phyloP scores from a whole-genome alignment of 1,140 invertebrate species.

The Aleiodes sp. region DNA sequence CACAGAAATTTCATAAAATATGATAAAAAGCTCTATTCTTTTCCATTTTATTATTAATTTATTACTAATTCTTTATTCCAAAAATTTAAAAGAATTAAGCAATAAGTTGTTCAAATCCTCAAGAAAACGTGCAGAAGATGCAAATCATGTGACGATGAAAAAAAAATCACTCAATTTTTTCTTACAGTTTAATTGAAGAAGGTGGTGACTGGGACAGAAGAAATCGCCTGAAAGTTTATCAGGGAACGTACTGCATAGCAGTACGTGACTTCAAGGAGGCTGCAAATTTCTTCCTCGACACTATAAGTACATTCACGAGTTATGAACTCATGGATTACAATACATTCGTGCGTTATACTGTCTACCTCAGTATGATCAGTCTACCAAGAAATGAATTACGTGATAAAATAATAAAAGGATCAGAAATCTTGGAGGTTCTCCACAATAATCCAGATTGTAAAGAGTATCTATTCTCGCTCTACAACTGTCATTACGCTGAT shows the following conservation, averaged over 20 bases:
- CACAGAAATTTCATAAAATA: too few relatives aligned
- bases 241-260: slow-evolving; percentile 95
- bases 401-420: slow-evolving; percentile 90
- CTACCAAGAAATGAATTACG: slow-evolving; percentile 83
- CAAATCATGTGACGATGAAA: not conserved
- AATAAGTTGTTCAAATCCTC: too few relatives aligned
- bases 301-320: slow-evolving; percentile 98
- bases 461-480: slow-evolving; percentile 93
- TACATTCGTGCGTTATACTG: slow-evolving; percentile 90
- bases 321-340: slow-evolving; percentile 99
- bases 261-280: slow-evolving; percentile 96
- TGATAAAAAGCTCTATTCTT: too few relatives aligned
- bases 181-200: slow-evolving; percentile 86
- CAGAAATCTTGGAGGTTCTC: slow-evolving; percentile 95
- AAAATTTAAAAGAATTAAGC: too few relatives aligned
- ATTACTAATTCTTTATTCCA: too few relatives aligned
- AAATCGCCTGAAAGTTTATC: slow-evolving; percentile 95
- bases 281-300: slow-evolving; percentile 95
- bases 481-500: slow-evolving; percentile 96
- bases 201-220: slow-evolving; percentile 99
- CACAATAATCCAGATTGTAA: slow-evolving; percentile 88
- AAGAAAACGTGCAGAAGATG: too few relatives aligned
- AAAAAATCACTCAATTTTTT: not conserved
- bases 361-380: slow-evolving; percentile 87
- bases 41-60: too few relatives aligned